Evolutionary conservation across 2,888 invertebrate species (phyloP), one percentile per base, ranked within the genome.

Genomic region (Heterodera filipjevi): DNA sequence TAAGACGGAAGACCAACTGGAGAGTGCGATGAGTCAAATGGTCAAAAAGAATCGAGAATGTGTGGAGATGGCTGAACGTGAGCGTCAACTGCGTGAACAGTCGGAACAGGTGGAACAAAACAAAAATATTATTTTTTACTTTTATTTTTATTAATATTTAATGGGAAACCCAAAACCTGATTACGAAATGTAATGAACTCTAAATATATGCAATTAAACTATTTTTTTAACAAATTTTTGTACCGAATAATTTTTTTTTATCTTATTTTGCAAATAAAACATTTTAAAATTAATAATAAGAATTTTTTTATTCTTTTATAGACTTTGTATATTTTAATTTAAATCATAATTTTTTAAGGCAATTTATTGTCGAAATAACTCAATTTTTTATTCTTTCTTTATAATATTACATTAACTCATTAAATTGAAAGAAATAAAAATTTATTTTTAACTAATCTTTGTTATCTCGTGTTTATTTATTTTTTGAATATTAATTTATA

Each of bases 1-100:
- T 75, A 80, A 91, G 91, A 88, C 90, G 33, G 90, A 91, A 82
- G 91, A 92, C 82, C 89, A 89, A 74, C 87, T 90, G 77, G 91
- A 91, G 79, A 85, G 86, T 2, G 85, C 91, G 76, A 89, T 88
- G 72, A 89, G 88, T 79, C 91, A 91, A 78, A 84, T 91, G 74
- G 86, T 89, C 72, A 84, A 89, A 49, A 87, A 91, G 3, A 90
- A 90, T 79, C 87, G 90, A 30, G 86, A 90, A 66, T 86, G 94
- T 39, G 90, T 92, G 77, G 93, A 94, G 80, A 92, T 92, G 79
- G 94, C 94, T 87, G 94, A 94, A 84, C 93, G 92, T 90, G 93
- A 84, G 75, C 80, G 73, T 19, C 91, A 92, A 81, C 90, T 94
- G 72, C 93, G 93, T 85, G 92, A 92, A 53, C 94, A 92, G 84